Base-by-base conservation (phyloP, 2,113 vertebrate genomes). In the Festucalex cinctus region DNA sequence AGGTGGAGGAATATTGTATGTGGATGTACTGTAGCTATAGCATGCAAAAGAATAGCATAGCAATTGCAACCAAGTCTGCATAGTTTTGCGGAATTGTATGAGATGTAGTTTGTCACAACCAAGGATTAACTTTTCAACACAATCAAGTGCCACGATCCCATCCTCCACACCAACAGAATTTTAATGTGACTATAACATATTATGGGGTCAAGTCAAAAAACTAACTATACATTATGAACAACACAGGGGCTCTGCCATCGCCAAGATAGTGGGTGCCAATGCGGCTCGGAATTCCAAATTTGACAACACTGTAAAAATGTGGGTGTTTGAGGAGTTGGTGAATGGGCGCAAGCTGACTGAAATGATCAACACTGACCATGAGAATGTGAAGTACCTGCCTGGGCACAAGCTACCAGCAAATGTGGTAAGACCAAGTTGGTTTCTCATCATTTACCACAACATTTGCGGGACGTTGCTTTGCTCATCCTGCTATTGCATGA, bases 251-350 rank as follows among this genome's bases (percentile, higher is more conserved):
- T 98, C 97, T 16, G 96, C 94, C 81, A 97, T 98, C 17, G 95
- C 96, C 87, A 98, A 96, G 90, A 95, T 98, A 6, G 93, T 94
- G 2, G 97, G 96, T 10, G 72, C 74, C 80, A 98, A 98, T 48
- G 89, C 93, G 7, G 93, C 86, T 1, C 79, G 80, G 53, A 93
- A 94, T 79, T 37, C 91, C 65, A 84, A 78, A 69, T 98, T 99
- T 68, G 91, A 98, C 90, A 88, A 36, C 12, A 85, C 71, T 3
- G 95, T 99, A 35, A 93, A 83, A 60, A 98, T 98, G 95, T 98
- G 97, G 97, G 96, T 98, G 83, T 96, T 96, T 86, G 94, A 99
- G 88, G 97, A 99, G 91, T 92, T 83, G 49, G 84, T 98, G 43
- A 87, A 89, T 0, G 95, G 94, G 36, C 92, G 89, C 74, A 95